Percentiles rank a stretch among this genome's conserved stretches.
These are phyloP conservation scores for Panulirus ornatus DNA, from an alignment of 1,140 invertebrate species.

Conservation along the genomic window DNA sequence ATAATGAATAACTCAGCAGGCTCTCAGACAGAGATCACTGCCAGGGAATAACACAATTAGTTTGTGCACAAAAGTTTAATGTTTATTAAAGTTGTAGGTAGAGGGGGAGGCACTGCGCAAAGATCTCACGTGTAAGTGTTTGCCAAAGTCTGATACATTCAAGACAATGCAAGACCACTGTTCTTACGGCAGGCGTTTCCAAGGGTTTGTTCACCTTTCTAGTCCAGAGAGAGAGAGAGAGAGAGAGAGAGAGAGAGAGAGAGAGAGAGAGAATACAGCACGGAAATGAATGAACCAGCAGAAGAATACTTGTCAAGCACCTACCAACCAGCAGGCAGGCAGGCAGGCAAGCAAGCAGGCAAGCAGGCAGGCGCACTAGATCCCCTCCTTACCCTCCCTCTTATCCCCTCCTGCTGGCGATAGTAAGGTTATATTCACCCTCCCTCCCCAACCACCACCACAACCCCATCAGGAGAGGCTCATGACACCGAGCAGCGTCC, in stretches of 20 bases:
- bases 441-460: not conserved
- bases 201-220: not conserved
- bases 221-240: not conserved
- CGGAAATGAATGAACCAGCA: not conserved
- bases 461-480: not conserved
- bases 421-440: not conserved
- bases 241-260: not conserved
- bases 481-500: too few relatives aligned
- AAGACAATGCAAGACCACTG: not conserved
- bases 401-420: not conserved
- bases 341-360: not conserved
- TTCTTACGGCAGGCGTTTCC: not conserved
- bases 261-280: not conserved
- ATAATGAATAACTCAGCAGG: too few relatives aligned
- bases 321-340: not conserved
- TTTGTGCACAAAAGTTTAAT: not conserved
- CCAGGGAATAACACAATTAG: not conserved
- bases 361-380: not conserved
- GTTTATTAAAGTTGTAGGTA: not conserved
- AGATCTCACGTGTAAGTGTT: not conserved
- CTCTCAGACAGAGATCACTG: too few relatives aligned
- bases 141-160: not conserved
- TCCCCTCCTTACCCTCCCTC: not conserved
- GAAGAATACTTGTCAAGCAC: not conserved
- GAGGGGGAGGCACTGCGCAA: not conserved